Evolutionary conservation across 92 coral and sea anemone genomes (phyloP), one percentile per base, ranked within the genome.

Genomic region (Actinostola sp.): DNA sequence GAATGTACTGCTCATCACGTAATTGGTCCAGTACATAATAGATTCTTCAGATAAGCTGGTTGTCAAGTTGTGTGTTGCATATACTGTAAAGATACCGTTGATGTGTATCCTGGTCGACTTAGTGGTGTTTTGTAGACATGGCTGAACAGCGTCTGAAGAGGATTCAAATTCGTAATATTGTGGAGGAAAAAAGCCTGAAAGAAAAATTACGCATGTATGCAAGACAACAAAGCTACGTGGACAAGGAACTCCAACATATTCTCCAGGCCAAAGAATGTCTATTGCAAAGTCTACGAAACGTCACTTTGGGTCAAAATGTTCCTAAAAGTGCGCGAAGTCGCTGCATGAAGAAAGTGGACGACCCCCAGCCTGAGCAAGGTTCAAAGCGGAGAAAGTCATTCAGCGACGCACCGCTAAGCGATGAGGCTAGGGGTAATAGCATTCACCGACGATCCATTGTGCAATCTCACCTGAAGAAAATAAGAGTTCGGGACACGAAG

Each of bases 211-310:
- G 73, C 13, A 34, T 20, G 36, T 67, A 43, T 49, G 12, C 55
- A 10, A 49, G 29, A 20, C 60, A 67, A 44, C 73, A 67, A 31
- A 67, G 42, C 19, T 46, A 49, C 41, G 60, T 67, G 1, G 73
- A 67, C 29, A 67, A 67, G 49, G 73, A 67, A 67, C 60, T 67
- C 14, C 41, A 44, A 26, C 73, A 67, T 14, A 67, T 67, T 30
- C 41, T 67, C 20, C 73, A 46, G 12, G 60, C 61, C 6, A 67
- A 67, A 49, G 19, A 67, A 30, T 46, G 73, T 43, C 10, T 67
- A 35, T 17, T 67, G 16, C 55, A 38, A 28, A 49, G 73, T 32
- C 30, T 67, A 12, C 39, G 60, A 19, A 1, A 16, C 17, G 57
- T 17, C 17, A 67, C 16, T 60, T 67, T 48, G 59, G 28, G 42